Percentiles rank a stretch among this genome's conserved stretches.
phyloP scores from a whole-genome alignment of 1,140 invertebrate genomes.

The Drosophila aff. region DNA sequence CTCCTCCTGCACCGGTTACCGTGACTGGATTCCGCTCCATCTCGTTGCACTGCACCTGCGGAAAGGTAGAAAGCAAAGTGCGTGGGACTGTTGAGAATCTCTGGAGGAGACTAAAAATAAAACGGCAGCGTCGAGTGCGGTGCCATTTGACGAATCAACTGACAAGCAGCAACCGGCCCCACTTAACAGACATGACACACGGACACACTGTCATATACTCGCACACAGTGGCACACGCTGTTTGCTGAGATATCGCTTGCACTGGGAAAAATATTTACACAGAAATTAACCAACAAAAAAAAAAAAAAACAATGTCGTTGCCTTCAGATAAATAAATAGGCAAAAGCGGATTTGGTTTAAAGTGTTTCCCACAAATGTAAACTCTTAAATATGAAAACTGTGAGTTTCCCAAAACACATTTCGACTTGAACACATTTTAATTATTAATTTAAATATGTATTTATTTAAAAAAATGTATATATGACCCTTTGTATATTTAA shows the following conservation, averaged over 20 bases:
- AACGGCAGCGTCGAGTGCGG: slow-evolving; percentile 23
- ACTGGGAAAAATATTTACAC: slow-evolving; percentile 28
- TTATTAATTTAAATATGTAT: not conserved
- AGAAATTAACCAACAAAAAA: not conserved
- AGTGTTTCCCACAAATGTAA: no score
- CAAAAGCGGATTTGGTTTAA: not conserved
- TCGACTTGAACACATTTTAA: not conserved
- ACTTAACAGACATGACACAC: slow-evolving; percentile 60
- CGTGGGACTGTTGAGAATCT: slow-evolving; percentile 21
- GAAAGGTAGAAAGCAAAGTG: slow-evolving; percentile 17
- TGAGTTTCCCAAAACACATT: not conserved
- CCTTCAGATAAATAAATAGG: not conserved
- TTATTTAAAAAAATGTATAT: not conserved
- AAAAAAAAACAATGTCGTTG: not conserved
- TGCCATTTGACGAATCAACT: slow-evolving; percentile 52
- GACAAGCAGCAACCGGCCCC: slow-evolving; percentile 28
- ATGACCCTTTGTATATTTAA: not conserved
- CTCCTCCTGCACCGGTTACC: not conserved
- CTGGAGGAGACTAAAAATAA: slow-evolving; percentile 16
- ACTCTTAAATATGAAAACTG: not conserved
- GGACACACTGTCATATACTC: slow-evolving; percentile 25
- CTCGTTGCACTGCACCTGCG: slow-evolving; percentile 29
- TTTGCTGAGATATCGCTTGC: slow-evolving; percentile 46
- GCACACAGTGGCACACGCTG: slow-evolving; percentile 20
- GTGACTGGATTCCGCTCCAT: slow-evolving; percentile 36